These are phyloP conservation scores for Esox masquinongy DNA, from an alignment of 2,797 vertebrate species.

Conservation along the genomic window DNA sequence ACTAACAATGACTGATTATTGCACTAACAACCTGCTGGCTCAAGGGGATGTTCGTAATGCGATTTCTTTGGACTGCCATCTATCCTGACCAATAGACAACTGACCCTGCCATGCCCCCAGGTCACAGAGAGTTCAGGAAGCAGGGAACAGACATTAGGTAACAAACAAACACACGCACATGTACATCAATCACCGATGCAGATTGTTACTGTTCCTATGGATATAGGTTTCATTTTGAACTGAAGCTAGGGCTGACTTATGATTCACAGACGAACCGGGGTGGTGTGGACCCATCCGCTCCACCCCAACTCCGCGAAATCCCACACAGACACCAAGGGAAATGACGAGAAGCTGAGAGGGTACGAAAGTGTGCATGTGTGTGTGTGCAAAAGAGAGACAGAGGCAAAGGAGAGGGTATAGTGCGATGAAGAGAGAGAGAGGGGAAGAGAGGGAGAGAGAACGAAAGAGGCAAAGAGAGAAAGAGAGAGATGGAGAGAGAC, in stretches of 20 bases:
- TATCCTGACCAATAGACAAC: slow-evolving; percentile 78
- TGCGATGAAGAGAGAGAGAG: background rate
- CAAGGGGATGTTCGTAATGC: slow-evolving; percentile 75
- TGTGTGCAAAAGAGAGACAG: background rate
- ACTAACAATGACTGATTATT: slow-evolving; percentile 80
- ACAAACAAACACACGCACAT: slow-evolving; percentile 10
- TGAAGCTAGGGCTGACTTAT: background rate
- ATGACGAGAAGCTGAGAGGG: background rate
- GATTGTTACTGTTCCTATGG: background rate
- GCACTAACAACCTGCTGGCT: slow-evolving; percentile 74
- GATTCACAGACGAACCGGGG: background rate
- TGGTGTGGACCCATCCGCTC: background rate
- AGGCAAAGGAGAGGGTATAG: no score
- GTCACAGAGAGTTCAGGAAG: slow-evolving; percentile 74
- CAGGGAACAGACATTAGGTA: slow-evolving; percentile 39
- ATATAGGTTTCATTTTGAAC: background rate
- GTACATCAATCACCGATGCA: background rate
- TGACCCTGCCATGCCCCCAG: slow-evolving; percentile 71
- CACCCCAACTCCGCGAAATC: background rate
- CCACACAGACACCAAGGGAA: background rate
- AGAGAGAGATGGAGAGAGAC: slow-evolving; percentile 29
- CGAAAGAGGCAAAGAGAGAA: slow-evolving; percentile 10
- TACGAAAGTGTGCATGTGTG: background rate
- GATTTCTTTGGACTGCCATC: slow-evolving; percentile 75
- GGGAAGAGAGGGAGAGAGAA: background rate